A percentile compares a stretch with the other conserved stretches of the same genome.
Evolutionary conservation across 2,888 invertebrate genomes (phyloP).

Genomic region (Diarsia mendica): DNA sequence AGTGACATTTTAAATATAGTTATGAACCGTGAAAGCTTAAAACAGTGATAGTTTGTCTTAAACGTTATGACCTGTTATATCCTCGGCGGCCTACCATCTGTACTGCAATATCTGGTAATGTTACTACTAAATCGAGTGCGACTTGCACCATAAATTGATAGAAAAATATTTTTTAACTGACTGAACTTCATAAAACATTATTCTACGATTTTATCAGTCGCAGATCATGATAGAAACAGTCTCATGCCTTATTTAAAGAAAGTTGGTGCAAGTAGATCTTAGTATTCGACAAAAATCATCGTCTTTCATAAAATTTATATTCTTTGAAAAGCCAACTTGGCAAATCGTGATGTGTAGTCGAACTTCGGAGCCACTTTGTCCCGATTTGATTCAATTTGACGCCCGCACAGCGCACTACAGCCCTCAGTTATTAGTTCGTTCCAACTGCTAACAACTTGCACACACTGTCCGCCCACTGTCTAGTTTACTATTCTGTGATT

Average conservation of each 20-base stretch:
- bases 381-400: conserved; percentile 55
- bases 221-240: background rate
- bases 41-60: too few relatives aligned
- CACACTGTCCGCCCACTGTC: conserved; percentile 39
- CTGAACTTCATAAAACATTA: background rate
- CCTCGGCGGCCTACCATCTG: background rate
- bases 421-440: conserved; percentile 37
- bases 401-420: conserved; percentile 14
- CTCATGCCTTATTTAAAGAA: background rate
- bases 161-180: background rate
- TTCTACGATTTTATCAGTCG: background rate
- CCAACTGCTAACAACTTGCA: conserved; percentile 52
- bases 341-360: background rate
- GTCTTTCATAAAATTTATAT: background rate
- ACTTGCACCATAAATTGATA: background rate
- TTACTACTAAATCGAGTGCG: background rate
- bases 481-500: conserved; percentile 27
- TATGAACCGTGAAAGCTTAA: too few relatives aligned
- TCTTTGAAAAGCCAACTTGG: background rate
- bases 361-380: conserved; percentile 14
- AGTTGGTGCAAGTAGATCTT: background rate
- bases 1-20: too few relatives aligned
- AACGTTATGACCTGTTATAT: background rate
- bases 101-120: background rate
- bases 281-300: background rate